Conservation (phyloP, 1,140 invertebrate species). For the Macrosteles quadrilineatus region DNA sequence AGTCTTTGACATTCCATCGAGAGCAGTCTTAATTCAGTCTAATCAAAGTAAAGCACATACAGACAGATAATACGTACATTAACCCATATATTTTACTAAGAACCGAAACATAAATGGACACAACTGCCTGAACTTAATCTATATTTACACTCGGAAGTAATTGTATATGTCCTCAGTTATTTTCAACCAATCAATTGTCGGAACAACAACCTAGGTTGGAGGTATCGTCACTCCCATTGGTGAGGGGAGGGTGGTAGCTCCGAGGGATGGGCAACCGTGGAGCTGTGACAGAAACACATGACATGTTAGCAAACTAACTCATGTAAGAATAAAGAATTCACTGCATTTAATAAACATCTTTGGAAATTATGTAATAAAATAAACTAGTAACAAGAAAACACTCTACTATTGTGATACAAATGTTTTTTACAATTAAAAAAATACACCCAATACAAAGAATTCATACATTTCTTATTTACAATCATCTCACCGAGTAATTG, state of each 20-base stretch:
- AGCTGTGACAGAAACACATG: constrained; percentile 66
- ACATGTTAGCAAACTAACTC: not conserved
- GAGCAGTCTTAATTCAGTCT: not conserved
- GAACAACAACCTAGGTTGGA: constrained; percentile 42
- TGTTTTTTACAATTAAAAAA: too few relatives aligned
- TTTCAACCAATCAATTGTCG: constrained; percentile 33
- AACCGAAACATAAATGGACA: not conserved
- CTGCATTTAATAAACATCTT: too few relatives aligned
- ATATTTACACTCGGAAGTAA: constrained; percentile 10
- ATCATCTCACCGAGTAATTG: too few relatives aligned
- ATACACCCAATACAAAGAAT: too few relatives aligned
- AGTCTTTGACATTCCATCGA: not conserved
- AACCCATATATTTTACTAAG: not conserved
- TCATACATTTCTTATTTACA: too few relatives aligned
- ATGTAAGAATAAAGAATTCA: not conserved
- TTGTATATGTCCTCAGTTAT: not conserved
- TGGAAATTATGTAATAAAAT: too few relatives aligned
- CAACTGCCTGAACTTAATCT: not conserved
- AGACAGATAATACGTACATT: not conserved
- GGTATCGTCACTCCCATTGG: constrained; percentile 81
- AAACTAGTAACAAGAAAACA: too few relatives aligned
- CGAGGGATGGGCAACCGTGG: constrained; percentile 94
- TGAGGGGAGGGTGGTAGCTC: constrained; percentile 96
- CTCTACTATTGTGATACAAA: too few relatives aligned
- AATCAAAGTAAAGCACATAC: constrained; percentile 7